Evolutionary conservation across 2,797 vertebrate genomes (phyloP).

Genomic region (Ataeniobius toweri): DNA sequence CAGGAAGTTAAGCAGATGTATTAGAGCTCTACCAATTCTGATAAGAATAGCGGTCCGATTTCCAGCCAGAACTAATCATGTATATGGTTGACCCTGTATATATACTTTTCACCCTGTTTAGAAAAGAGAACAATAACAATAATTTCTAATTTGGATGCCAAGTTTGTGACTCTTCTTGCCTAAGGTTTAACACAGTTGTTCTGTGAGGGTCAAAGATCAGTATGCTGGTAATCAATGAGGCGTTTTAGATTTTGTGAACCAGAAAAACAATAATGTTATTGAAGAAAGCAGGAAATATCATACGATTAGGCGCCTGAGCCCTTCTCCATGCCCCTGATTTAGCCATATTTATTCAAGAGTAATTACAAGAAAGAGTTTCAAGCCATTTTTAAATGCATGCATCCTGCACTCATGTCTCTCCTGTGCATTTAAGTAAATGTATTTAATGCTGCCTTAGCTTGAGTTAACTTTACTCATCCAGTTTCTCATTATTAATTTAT

Average conservation of each 20-base stretch:
- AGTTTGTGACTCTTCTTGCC: slow-evolving; percentile 12
- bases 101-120: no score
- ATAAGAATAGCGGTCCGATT: no score
- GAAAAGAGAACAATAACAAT: no score
- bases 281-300: neutral
- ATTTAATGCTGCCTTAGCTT: slow-evolving; percentile 45
- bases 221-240: slow-evolving; percentile 26
- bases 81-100: no score
- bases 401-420: slow-evolving; percentile 2
- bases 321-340: slow-evolving; percentile 8
- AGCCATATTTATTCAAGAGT: neutral
- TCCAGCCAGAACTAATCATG: no score
- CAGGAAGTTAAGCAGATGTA: no score
- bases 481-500: slow-evolving; percentile 58
- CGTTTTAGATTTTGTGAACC: slow-evolving; percentile 26
- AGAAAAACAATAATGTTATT: slow-evolving; percentile 7
- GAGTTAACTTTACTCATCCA: slow-evolving; percentile 28
- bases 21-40: no score
- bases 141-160: no score
- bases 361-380: slow-evolving; percentile 5
- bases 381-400: slow-evolving; percentile 10
- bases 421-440: slow-evolving; percentile 6
- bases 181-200: slow-evolving; percentile 29
- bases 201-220: slow-evolving; percentile 16
- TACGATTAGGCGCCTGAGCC: slow-evolving; percentile 18